Evolutionary conservation across 2,888 invertebrate species (phyloP).

Genomic region (Rotaria magnacalcarata): DNA sequence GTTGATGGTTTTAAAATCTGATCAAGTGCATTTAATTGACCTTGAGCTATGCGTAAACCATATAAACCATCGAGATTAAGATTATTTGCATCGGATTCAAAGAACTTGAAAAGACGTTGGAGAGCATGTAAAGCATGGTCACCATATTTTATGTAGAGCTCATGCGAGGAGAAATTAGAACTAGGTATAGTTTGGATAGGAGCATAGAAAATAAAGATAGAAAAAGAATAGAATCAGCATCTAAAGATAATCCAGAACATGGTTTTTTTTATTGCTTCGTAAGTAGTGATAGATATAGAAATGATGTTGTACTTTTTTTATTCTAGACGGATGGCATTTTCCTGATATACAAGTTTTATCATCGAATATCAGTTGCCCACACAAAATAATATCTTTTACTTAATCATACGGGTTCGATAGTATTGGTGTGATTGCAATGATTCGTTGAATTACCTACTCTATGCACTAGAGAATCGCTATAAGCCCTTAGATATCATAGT

Average conservation of each 20-base stretch:
- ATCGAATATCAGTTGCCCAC: no score
- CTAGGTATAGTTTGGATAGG: no score
- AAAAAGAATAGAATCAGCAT: not conserved
- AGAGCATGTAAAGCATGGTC: not conserved
- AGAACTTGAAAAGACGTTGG: conserved; percentile 31
- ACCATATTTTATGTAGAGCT: not conserved
- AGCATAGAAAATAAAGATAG: not conserved
- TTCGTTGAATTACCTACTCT: not conserved
- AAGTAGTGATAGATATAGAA: no score
- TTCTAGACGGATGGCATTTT: no score
- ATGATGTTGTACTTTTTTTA: no score
- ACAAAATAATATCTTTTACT: no score
- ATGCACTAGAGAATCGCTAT: not conserved
- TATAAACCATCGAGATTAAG: conserved; percentile 42
- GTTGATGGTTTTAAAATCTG: not conserved
- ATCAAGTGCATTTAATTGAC: not conserved
- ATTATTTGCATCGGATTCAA: conserved; percentile 21
- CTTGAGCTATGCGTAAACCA: conserved; percentile 43
- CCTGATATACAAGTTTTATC: no score
- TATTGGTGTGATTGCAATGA: no score
- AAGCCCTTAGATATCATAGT: not conserved
- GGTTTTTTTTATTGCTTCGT: no score
- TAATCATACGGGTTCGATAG: no score
- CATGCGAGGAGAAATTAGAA: no score
- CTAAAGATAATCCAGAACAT: not conserved